Base-by-base conservation (phyloP, 2,888 invertebrate genomes). In the Sinohyriopsis cumingii region DNA sequence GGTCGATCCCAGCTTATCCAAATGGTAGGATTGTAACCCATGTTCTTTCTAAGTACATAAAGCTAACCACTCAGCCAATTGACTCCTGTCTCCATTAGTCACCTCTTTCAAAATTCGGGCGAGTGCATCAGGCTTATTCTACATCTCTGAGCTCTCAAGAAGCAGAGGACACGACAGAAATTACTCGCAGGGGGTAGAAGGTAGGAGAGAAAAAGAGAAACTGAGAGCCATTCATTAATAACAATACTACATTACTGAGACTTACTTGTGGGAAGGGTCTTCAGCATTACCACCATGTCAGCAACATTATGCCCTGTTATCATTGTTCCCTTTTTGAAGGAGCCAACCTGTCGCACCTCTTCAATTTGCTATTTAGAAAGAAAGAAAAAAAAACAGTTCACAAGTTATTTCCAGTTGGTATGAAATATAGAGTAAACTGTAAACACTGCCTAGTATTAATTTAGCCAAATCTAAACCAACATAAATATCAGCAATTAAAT, bases 311-410 rank as follows among this genome's bases (percentile, higher is more conserved):
- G 95, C 2, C 97, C 97, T 0, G 95, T 94, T 88, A 98, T 93
- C 95, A 99, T 97, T 0, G 99, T 99, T 3, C 98, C 98, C 87
- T 99, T 98, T 90, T 99, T 99, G 90, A 96, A 98, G 0, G 98
- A 97, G 0, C 99, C 99, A 12, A 99, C 98, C 91, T 97, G 97
- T 1, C 98, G 93, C 0, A 98, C 97, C 91, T 98, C 98, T 87
- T 96, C 96, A 64, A 96, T 91, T 93, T 95, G 95, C 95, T 95
- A 82, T 25, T 25, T 25, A 25, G 4, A 25, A 25, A 25, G 4
- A 33, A 33, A 33, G n/a, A 78, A 83, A 67, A 68, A 67, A 81
- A 45, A 71, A 22, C 53, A 33, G 22, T 28, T 25, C 22, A 57
- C 45, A 24, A 68, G 28, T 24, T n/a, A 59, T 18, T 56, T 25